phyloP scores from a whole-genome alignment of 2,797 vertebrate genomes.

The Tapera naevia region DNA sequence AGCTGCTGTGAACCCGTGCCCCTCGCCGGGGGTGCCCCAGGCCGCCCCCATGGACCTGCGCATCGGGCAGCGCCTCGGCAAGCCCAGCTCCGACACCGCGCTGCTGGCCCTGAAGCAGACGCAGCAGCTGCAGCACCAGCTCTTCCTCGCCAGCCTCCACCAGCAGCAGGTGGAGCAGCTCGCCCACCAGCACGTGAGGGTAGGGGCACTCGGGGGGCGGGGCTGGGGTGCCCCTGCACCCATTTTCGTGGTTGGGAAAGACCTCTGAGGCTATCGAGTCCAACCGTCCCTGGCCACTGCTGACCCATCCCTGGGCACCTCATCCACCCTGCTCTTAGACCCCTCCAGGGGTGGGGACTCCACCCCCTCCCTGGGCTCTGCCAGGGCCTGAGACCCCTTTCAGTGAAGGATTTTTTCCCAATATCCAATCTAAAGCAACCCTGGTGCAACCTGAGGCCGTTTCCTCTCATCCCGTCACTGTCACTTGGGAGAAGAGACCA shows the following conservation, averaged over 20 bases:
- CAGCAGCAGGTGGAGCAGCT: constrained; percentile 73
- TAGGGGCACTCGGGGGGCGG: background rate
- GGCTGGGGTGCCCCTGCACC: background rate
- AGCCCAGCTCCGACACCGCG: constrained; percentile 81
- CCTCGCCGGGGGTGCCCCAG: constrained; percentile 72
- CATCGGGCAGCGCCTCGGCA: constrained; percentile 87
- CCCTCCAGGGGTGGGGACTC: no score
- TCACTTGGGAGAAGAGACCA: no score
- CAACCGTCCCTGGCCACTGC: no score
- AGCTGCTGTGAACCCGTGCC: constrained; percentile 65
- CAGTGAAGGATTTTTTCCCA: no score
- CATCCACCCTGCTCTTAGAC: no score
- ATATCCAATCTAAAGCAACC: no score
- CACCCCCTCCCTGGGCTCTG: no score
- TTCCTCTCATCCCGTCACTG: no score
- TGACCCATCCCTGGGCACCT: no score
- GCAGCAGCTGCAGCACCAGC: constrained; percentile 86
- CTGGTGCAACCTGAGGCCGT: no score
- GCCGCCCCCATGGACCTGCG: constrained; percentile 91
- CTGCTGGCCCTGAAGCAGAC: constrained; percentile 84
- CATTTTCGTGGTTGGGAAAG: accelerated
- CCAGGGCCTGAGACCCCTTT: no score
- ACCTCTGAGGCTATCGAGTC: no score
- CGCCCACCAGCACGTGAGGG: constrained; percentile 66
- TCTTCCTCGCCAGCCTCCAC: constrained; percentile 83